These are phyloP conservation scores for Cyanistes caeruleus DNA, from an alignment of 2,113 vertebrate species.

Conservation along the genomic window DNA sequence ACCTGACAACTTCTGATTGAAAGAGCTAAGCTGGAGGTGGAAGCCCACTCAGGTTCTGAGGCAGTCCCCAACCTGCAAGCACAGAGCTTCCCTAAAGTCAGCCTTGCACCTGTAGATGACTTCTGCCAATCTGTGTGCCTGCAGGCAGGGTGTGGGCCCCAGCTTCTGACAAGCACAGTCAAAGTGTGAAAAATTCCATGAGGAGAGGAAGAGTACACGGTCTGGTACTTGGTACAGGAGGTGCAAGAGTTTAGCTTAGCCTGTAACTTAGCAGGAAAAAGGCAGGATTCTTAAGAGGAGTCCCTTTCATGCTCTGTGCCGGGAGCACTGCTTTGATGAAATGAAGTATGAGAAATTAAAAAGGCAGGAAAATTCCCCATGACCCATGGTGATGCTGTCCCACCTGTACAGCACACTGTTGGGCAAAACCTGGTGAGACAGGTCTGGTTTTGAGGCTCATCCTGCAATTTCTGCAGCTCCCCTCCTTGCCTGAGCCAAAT, in stretches of 20 bases:
- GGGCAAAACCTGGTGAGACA: not conserved
- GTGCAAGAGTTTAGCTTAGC: not conserved
- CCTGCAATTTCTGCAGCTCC: not conserved
- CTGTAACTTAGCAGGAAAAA: not conserved
- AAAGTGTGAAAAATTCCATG: not conserved
- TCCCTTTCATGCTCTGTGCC: not conserved
- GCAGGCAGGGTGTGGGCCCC: not conserved
- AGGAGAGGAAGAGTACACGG: not conserved
- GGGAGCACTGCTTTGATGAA: not conserved
- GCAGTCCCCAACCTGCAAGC: not conserved
- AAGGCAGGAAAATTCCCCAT: not conserved
- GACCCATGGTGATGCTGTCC: not conserved
- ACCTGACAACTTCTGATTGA: not conserved
- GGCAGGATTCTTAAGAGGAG: not conserved
- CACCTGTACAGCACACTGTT: fast-evolving
- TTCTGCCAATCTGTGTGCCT: not conserved
- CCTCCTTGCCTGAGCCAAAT: not conserved
- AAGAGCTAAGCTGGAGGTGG: not conserved
- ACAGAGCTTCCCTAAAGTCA: not conserved
- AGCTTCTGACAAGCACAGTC: not conserved
- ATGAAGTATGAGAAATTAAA: not conserved
- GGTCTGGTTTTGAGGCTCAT: not conserved
- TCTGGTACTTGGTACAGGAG: not conserved
- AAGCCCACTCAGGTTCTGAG: not conserved
- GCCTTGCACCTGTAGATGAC: not conserved